These are phyloP conservation scores for Campoletis sonorensis DNA, from an alignment of 1,140 invertebrate species.

Conservation along the genomic window DNA sequence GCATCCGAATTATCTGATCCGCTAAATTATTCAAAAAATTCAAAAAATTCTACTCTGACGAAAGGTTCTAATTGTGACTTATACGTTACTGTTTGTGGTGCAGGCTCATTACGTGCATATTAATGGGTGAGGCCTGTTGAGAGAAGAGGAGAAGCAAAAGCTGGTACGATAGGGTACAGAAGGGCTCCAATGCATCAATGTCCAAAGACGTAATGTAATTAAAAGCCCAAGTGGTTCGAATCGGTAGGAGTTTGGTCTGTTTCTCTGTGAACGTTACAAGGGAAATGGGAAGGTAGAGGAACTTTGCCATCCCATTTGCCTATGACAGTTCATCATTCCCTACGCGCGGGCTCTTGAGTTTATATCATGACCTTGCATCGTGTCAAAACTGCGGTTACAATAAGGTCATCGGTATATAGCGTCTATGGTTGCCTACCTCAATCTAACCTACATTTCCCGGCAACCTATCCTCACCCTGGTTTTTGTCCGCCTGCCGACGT, in stretches of 20 bases:
- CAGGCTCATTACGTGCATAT: background rate
- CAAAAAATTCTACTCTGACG: no score
- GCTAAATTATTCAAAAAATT: no score
- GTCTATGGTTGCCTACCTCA: slow-evolving; percentile 18
- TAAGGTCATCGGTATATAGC: background rate
- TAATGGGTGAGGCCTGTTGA: background rate
- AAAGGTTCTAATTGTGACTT: no score
- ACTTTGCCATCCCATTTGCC: background rate
- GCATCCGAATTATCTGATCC: no score
- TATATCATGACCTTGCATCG: slow-evolving; percentile 3
- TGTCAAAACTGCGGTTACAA: background rate
- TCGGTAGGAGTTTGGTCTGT: background rate
- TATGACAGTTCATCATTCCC: background rate
- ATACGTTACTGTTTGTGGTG: no score
- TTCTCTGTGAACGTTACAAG: background rate
- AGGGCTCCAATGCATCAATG: background rate
- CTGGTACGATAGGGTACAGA: background rate
- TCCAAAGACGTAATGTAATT: background rate
- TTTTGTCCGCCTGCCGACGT: background rate
- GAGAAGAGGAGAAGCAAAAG: background rate
- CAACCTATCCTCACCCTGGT: background rate
- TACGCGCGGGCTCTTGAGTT: background rate
- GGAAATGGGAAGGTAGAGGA: background rate
- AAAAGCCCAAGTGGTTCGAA: background rate
- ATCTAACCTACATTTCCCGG: slow-evolving; percentile 15